Base-by-base conservation (phyloP, 2,113 vertebrate genomes). In the Ibidorhyncha struthersii region DNA sequence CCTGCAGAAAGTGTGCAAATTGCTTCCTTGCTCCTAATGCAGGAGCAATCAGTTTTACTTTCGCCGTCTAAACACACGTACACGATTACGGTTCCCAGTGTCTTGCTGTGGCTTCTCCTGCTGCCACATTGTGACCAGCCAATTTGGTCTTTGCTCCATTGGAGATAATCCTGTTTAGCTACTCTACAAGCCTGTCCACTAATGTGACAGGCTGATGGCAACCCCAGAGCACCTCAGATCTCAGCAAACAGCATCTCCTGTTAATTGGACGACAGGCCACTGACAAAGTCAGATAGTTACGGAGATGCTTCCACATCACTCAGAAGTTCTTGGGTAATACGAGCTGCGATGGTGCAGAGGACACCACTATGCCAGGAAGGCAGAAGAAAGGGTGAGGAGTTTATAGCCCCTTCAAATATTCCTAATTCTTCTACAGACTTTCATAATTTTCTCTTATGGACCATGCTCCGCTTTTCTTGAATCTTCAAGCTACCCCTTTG, bases 151-250 rank as follows among this genome's bases (percentile, higher is more conserved):
- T 92, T 86, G 78, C 93, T 96, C 89, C 45, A 36, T 26, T 91
- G 91, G 82, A 95, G 88, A 96, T 92, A 96, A 92, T 94, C 94
- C 89, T 81, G 58, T 73, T 96, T 52, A 90, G 90, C 65, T 71
- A 5, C 83, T 61, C 78, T 47, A 41, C 3, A 41, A 88, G 78
- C 47, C 82, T 86, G 61, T 49, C 79, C 3, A 1, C 36, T 34
- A 66, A 49, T 38, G 30, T 9, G 72, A 66, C 63, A 62, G 77
- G 62, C 91, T 62, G 82, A 50, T 38, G 4, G 4, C 41, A 50
- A 8, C 74, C 55, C 78, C 45, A 56, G 34, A 87, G 89, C 53
- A 25, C 43, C 56, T 93, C 95, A 79, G 41, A 76, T 47, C 81
- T 80, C 69, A 50, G 56, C 62, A 74, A 79, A 89, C 26, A 34